Percentiles rank a stretch among this genome's conserved stretches.
phyloP scores from a whole-genome alignment of 2,888 invertebrate genomes.

The Digitonthophagus gazella region DNA sequence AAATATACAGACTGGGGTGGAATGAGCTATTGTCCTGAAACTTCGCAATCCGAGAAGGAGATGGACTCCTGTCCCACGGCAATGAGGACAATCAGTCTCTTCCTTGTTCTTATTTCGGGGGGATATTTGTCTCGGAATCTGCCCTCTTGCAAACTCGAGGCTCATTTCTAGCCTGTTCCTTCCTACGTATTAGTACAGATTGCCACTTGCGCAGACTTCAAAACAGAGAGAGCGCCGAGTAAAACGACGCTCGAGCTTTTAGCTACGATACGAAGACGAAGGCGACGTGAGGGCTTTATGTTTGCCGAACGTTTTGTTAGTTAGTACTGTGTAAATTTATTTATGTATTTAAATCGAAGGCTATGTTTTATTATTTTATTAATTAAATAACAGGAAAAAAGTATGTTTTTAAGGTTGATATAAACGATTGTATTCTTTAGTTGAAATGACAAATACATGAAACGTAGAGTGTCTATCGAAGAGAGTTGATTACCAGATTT shows the following conservation, averaged over 20 bases:
- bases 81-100: constrained; percentile 52
- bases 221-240: not conserved
- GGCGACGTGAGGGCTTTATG: not conserved
- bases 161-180: constrained; percentile 42
- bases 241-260: not conserved
- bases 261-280: not conserved
- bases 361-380: too few relatives aligned
- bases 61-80: constrained; percentile 50
- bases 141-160: constrained; percentile 42
- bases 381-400: too few relatives aligned
- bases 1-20: constrained; percentile 35
- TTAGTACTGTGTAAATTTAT: too few relatives aligned
- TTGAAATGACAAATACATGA: too few relatives aligned
- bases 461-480: too few relatives aligned
- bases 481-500: too few relatives aligned
- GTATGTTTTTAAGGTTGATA: too few relatives aligned
- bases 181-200: constrained; percentile 41
- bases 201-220: constrained; percentile 29
- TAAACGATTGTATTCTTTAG: too few relatives aligned
- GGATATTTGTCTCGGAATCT: constrained; percentile 46
- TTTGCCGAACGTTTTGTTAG: not conserved
- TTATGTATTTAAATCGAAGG: too few relatives aligned
- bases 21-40: constrained; percentile 33
- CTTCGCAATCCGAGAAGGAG: constrained; percentile 44
- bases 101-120: constrained; percentile 48